Evolutionary conservation across 1,140 invertebrate species (phyloP), one percentile per base, ranked within the genome.

Genomic region (Neotoxoptera formosana): DNA sequence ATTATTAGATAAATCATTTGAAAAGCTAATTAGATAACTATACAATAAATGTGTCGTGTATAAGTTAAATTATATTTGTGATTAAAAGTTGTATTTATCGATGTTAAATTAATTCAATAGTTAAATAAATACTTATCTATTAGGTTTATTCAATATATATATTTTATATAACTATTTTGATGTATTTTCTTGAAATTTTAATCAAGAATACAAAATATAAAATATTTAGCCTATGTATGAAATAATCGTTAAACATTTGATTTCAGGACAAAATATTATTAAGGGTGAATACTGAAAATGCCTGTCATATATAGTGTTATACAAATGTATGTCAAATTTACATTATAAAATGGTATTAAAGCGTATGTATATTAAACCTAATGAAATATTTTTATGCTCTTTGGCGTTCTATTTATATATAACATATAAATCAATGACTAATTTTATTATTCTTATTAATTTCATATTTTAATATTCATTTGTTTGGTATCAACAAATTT

Each of bases 401-500:
- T 76, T n/a, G 60, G 14, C 60, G 14, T 76, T 76, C 60, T n/a
- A 76, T n/a, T 76, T 76, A 76, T 76, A 76, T 76, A n/a, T 34
- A 76, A n/a, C 60, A 76, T n/a, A 76, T 76, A 76, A 76, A 76
- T 76, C 60, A 76, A 76, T 76, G 60, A n/a, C 60, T 76, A 76
- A n/a, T 76, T 7, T 76, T 76, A n/a, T 76, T 34, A 76, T 76
- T n/a, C n/a, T 67, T 76, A 76, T 76, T n/a, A 76, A n/a, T 34
- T 76, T 76, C n/a, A 76, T n/a, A 76, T 76, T 76, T 76, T 76
- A 76, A 76, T 76, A 76, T n/a, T 76, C n/a, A 76, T 76, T 76
- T 76, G 60, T 76, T 17, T 76, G 60, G n/a, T 76, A 76, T 76
- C 30, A 76, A 76, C 60, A 76, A 76, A 14, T n/a, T 67, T 76